Evolutionary conservation across 2,797 vertebrate species (phyloP).

Genomic region (Smutsia gigantea): DNA sequence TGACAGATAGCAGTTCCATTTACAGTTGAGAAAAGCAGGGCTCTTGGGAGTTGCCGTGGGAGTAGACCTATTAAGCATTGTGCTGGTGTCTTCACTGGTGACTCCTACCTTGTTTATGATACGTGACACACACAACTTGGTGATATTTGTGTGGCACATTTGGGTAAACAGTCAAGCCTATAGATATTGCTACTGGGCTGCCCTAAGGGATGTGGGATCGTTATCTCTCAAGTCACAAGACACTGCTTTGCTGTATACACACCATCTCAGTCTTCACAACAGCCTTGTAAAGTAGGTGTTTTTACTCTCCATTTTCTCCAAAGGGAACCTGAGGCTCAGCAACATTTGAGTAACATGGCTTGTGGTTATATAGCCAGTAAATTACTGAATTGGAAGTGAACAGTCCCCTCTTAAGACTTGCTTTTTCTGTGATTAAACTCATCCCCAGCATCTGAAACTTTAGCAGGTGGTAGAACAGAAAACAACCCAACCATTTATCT

Average conservation of each 20-base stretch:
- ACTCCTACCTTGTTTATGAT: background rate
- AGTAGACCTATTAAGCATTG: background rate
- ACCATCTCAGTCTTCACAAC: background rate
- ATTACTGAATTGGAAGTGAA: background rate
- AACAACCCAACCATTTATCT: background rate
- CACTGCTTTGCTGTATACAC: background rate
- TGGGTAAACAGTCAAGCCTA: background rate
- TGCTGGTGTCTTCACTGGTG: background rate
- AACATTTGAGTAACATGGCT: background rate
- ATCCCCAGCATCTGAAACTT: background rate
- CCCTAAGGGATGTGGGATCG: background rate
- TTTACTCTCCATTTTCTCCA: conserved; percentile 30
- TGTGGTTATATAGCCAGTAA: background rate
- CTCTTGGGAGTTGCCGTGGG: background rate
- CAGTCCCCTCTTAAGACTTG: background rate
- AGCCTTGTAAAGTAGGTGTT: background rate
- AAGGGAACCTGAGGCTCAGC: background rate
- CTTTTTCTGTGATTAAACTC: conserved; percentile 52
- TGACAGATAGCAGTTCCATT: conserved; percentile 10
- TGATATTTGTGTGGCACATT: background rate
- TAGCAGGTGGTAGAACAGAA: background rate
- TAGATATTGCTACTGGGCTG: background rate
- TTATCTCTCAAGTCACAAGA: conserved; percentile 30
- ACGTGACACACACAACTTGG: background rate
- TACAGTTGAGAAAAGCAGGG: background rate